Percentiles rank a stretch among this genome's conserved stretches.
Conservation (phyloP, 2,888 invertebrate species). For the Athrips mouffetella region DNA sequence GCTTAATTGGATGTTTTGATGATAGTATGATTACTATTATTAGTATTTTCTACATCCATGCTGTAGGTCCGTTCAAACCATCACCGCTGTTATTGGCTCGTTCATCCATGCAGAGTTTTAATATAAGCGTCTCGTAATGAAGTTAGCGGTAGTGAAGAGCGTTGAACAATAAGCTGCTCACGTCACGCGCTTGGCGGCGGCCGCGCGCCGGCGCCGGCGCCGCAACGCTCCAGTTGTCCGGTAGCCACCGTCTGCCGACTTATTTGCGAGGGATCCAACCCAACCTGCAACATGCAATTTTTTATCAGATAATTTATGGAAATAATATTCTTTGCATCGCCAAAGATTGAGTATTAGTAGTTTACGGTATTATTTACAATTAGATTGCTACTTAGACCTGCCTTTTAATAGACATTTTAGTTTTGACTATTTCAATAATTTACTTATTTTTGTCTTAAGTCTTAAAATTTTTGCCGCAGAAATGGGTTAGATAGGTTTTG, state of each 20-base stretch:
- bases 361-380: background rate
- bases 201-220: constrained; percentile 47
- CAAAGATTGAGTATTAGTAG: too few relatives aligned
- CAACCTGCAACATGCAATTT: constrained; percentile 12
- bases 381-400: background rate
- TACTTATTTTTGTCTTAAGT: background rate
- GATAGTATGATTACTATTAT: too few relatives aligned
- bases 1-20: too few relatives aligned
- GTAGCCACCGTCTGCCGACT: constrained; percentile 38
- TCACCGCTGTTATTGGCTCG: constrained; percentile 20
- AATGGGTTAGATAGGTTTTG: too few relatives aligned
- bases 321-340: background rate
- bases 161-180: constrained; percentile 54
- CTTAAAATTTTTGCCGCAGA: too few relatives aligned
- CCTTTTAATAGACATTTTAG: background rate
- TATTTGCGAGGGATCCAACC: constrained; percentile 14
- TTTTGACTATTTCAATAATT: background rate
- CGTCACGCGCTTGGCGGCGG: constrained; percentile 35
- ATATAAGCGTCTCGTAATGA: constrained; percentile 43
- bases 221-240: constrained; percentile 73
- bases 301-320: constrained; percentile 16
- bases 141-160: constrained; percentile 45
- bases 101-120: constrained; percentile 49
- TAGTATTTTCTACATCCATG: too few relatives aligned
- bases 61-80: constrained; percentile 4